Conservation (phyloP, 1,140 invertebrate genomes). For the Ruditapes philippinarum region DNA sequence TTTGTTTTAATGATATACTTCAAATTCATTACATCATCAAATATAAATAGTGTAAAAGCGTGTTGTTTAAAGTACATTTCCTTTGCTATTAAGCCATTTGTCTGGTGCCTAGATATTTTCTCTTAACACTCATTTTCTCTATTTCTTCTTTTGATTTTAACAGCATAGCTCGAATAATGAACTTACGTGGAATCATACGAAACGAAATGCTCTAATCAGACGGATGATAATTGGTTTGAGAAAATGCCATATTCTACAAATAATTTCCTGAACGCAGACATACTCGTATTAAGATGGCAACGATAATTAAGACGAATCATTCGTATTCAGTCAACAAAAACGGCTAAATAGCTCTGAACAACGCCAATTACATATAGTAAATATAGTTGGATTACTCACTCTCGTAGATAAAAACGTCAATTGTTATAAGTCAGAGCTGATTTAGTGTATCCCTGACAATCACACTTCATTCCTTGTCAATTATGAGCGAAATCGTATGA, state of each 20-base stretch:
- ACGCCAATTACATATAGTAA: slow-evolving; percentile 29
- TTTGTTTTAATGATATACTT: too few species aligned
- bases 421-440: background rate
- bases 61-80: too few species aligned
- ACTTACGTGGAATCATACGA: background rate
- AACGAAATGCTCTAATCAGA: slow-evolving; percentile 8
- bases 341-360: slow-evolving; percentile 29
- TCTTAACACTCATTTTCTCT: too few species aligned
- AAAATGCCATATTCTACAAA: slow-evolving; percentile 53
- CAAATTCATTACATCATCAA: too few species aligned
- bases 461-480: background rate
- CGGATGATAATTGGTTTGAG: slow-evolving; percentile 51
- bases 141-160: background rate
- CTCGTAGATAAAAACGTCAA: background rate
- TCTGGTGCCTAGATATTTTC: too few species aligned
- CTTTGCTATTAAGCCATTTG: too few species aligned
- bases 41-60: too few species aligned
- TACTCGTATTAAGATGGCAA: slow-evolving; percentile 39
- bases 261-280: slow-evolving; percentile 52
- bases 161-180: slow-evolving; percentile 6
- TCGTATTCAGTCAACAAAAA: slow-evolving; percentile 40
- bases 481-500: background rate
- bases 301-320: slow-evolving; percentile 34
- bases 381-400: slow-evolving; percentile 29
- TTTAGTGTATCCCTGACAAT: background rate